Conservation (phyloP, 2,888 invertebrate genomes). For the Nomada flava region DNA sequence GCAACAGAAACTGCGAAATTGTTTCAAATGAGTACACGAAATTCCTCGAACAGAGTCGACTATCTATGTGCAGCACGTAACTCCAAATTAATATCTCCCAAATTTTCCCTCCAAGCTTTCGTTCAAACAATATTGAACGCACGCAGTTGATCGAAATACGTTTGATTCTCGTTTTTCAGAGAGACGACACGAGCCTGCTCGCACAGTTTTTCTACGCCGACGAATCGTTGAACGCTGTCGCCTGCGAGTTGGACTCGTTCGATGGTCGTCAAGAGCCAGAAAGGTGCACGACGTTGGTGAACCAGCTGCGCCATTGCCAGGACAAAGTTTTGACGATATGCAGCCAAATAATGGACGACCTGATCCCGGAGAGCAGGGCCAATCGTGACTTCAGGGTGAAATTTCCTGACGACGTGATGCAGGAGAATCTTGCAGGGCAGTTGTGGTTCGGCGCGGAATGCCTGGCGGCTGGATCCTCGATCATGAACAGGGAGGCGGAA, state of each 20-base stretch:
- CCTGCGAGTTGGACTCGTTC: conserved; percentile 98
- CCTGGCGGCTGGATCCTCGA: conserved; percentile 98
- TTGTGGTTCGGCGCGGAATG: conserved; percentile 99
- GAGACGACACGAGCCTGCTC: conserved; percentile 95
- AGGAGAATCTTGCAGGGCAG: conserved; percentile 99
- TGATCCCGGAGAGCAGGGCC: conserved; percentile 93
- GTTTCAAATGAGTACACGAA: too few relatives aligned
- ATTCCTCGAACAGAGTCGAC: too few relatives aligned
- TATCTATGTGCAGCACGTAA: too few relatives aligned
- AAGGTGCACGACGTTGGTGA: conserved; percentile 97
- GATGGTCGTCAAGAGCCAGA: conserved; percentile 99
- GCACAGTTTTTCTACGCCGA: conserved; percentile 99
- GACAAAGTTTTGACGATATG: conserved; percentile 96
- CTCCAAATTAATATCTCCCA: too few relatives aligned
- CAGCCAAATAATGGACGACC: conserved; percentile 97
- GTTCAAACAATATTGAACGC: too few relatives aligned
- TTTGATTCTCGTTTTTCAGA: conserved; percentile 85
- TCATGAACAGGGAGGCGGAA: conserved; percentile 98
- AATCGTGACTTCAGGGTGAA: conserved; percentile 98
- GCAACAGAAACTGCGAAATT: too few relatives aligned
- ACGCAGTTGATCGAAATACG: neutral
- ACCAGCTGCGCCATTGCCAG: conserved; percentile 97
- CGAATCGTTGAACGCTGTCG: conserved; percentile 97
- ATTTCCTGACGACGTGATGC: conserved; percentile 99
- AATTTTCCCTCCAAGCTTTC: too few relatives aligned